Evolutionary conservation across 1,140 invertebrate genomes (phyloP), one percentile per base, ranked within the genome.

Genomic region (Pseudomyrmex gracilis): DNA sequence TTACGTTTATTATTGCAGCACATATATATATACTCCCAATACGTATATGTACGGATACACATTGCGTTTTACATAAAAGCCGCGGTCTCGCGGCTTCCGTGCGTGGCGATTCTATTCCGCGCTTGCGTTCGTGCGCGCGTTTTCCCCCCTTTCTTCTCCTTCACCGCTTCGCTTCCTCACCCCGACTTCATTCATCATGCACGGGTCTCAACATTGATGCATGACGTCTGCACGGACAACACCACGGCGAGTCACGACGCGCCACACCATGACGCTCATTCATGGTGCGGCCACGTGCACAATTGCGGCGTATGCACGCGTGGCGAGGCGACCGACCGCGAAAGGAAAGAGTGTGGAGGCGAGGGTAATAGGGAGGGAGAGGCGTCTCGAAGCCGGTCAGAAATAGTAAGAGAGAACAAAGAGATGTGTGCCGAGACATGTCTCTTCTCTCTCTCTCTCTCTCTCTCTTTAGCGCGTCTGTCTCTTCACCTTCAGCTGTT

Each of bases 371-470:
- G 4, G 12, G 43, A 34, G 17, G 9, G 12, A 49, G n/a, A 45
- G 55, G 12, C 57, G 83, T 85, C 83, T 84, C 85, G 70, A 80
- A 84, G 74, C 57, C 61, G 78, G 64, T 88, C 83, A 73, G 74
- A 88, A 88, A 88, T 88, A 87, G 87, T 86, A 67, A 76, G 71
- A 67, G 55, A 73, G 83, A 85, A 85, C 86, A 88, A 88, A 87
- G 86, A 84, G 77, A 15, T 22, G 55, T 47, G 60, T 22, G 51
- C 15, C 47, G 61, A 2, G 12, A 34, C 63, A n/a, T 57, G 49
- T 57, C 67, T 17, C 43, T 10, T 13, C 53, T 47, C 49, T 34
- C 4, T 34, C 34, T 24, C 24, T 24, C 24, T 24, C 2, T 24
- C 24, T 24, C 5, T 34, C 34, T 60, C 67, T 49, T 76, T 43